Conservation (phyloP, 2,797 vertebrate species). For the Spizella passerina region DNA sequence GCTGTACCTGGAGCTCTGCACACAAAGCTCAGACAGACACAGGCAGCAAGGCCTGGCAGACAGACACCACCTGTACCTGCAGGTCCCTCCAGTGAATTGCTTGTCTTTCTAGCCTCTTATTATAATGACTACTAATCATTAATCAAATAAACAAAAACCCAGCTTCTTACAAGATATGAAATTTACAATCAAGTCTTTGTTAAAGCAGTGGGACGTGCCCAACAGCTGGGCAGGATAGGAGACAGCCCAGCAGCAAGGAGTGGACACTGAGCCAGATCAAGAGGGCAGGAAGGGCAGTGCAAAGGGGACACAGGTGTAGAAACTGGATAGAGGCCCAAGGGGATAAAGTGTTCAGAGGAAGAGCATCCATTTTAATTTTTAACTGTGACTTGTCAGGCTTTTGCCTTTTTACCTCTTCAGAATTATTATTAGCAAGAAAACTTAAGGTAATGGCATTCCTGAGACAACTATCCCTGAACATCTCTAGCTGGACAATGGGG, state of each 20-base stretch:
- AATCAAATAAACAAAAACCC: background rate
- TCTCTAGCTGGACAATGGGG: background rate
- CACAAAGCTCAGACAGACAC: background rate
- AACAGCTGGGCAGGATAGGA: background rate
- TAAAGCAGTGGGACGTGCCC: background rate
- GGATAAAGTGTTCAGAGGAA: background rate
- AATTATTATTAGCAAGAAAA: background rate
- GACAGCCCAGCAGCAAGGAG: background rate
- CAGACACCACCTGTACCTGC: background rate
- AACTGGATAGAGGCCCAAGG: background rate
- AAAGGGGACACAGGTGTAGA: background rate
- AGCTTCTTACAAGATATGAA: background rate
- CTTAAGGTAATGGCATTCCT: background rate
- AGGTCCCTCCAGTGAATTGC: background rate
- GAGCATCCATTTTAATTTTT: background rate
- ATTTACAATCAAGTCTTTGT: background rate
- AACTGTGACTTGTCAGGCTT: background rate
- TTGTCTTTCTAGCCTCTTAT: background rate
- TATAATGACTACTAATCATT: background rate
- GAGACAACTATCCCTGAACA: background rate
- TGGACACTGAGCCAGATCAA: background rate
- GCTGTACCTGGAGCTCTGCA: background rate
- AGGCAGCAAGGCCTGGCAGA: background rate
- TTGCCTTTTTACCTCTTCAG: background rate
- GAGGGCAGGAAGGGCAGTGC: background rate